Evolutionary conservation across 2,888 invertebrate genomes (phyloP).

Genomic region (Prostheceraeus crozeri): DNA sequence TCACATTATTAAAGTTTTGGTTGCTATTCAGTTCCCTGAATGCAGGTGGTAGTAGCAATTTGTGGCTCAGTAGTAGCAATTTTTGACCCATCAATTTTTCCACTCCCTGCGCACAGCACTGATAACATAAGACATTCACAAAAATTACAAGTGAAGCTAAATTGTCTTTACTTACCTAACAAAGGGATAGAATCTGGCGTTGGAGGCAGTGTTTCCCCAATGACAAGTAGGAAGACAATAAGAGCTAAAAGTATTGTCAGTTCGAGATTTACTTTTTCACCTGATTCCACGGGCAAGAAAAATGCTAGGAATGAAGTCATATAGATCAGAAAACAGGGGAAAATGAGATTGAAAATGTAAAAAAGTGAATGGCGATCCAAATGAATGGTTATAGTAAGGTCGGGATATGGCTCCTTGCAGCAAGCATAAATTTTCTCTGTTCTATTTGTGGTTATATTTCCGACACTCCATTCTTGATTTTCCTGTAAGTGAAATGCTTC

Average conservation of each 20-base stretch:
- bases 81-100: too few species aligned
- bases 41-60: too few species aligned
- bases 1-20: too few species aligned
- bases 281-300: constrained; percentile 45
- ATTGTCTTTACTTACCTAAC: constrained; percentile 41
- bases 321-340: constrained; percentile 45
- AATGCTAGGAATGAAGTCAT: constrained; percentile 45
- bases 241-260: constrained; percentile 44
- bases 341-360: constrained; percentile 45
- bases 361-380: constrained; percentile 45
- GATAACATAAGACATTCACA: too few species aligned
- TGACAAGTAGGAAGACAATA: constrained; percentile 44
- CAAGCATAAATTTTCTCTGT: constrained; percentile 44
- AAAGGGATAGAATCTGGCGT: constrained; percentile 45
- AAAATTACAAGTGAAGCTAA: too few species aligned
- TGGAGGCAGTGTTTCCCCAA: constrained; percentile 45
- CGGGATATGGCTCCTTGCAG: constrained; percentile 45
- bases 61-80: too few species aligned
- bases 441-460: constrained; percentile 42
- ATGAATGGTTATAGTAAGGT: constrained; percentile 46
- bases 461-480: constrained; percentile 42
- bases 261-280: constrained; percentile 45
- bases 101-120: too few species aligned
- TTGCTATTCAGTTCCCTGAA: too few species aligned
- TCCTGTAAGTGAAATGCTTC: too few species aligned